These are phyloP conservation scores for Falco novaeseelandiae DNA, from an alignment of 2,797 vertebrate species.

Conservation along the genomic window DNA sequence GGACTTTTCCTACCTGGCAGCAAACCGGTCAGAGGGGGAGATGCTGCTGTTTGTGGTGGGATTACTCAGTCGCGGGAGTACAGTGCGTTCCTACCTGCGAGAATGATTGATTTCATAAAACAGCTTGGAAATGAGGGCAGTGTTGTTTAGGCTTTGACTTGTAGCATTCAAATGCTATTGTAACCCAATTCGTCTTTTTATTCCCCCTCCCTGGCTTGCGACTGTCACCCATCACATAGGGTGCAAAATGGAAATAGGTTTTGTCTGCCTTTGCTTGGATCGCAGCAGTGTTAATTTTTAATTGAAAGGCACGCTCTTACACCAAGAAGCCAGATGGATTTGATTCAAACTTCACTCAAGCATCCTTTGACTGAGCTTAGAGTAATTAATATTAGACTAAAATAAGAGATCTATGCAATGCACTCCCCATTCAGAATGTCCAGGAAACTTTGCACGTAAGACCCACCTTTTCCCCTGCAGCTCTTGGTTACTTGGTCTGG, in stretches of 20 bases:
- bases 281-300: background rate
- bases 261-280: background rate
- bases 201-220: background rate
- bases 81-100: background rate
- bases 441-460: background rate
- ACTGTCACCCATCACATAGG: background rate
- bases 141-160: background rate
- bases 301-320: background rate
- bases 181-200: background rate
- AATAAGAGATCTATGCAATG: background rate
- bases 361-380: background rate
- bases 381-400: background rate
- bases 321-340: background rate
- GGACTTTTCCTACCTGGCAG: background rate
- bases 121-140: background rate
- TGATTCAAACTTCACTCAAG: background rate
- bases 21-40: background rate
- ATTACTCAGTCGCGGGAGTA: background rate
- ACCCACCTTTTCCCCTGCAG: background rate
- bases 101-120: background rate
- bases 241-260: background rate
- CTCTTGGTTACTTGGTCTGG: conserved; percentile 32
- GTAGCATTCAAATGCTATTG: background rate
- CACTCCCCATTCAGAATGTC: background rate
- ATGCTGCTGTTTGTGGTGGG: background rate